A percentile compares a stretch with the other conserved stretches of the same genome.
Evolutionary conservation across 2,797 vertebrate species (phyloP).

Genomic region (Parotocinclus haroldoi): DNA sequence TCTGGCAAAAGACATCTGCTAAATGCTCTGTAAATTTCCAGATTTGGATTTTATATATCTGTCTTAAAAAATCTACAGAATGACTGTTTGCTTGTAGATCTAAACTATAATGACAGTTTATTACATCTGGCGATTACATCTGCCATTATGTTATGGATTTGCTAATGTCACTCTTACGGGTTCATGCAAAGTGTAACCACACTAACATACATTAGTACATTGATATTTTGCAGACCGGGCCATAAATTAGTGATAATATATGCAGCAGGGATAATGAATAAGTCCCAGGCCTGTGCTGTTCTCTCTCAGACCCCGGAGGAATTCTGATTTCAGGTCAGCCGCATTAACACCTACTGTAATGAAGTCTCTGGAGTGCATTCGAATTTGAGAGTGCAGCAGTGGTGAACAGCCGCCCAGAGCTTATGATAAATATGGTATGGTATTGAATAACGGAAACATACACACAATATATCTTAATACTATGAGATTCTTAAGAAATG

Average conservation of each 20-base stretch:
- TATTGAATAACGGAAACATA: constrained; percentile 9
- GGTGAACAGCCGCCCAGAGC: constrained; percentile 8
- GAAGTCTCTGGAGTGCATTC: constrained; percentile 26
- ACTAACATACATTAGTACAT: background rate
- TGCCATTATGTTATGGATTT: too few species aligned
- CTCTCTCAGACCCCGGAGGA: constrained; percentile 12
- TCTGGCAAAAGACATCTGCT: too few species aligned
- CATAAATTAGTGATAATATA: constrained; percentile 20
- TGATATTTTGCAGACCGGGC: background rate
- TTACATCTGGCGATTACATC: too few species aligned
- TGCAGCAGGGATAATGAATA: constrained; percentile 13
- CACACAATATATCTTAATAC: background rate
- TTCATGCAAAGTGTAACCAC: too few species aligned
- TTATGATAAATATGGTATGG: constrained; percentile 15
- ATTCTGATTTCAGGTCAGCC: constrained; percentile 37
- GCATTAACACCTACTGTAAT: constrained; percentile 40
- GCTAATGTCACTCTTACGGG: too few species aligned
- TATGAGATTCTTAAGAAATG: background rate
- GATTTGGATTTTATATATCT: too few species aligned
- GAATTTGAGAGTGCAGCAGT: constrained; percentile 17
- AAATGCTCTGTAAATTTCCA: too few species aligned
- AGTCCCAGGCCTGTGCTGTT: constrained; percentile 3
- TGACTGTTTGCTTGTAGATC: too few species aligned
- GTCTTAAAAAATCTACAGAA: too few species aligned
- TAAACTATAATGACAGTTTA: too few species aligned